Evolutionary conservation across 2,888 invertebrate genomes (phyloP), one percentile per base, ranked within the genome.

Genomic region (Hirudinaria manillensis): DNA sequence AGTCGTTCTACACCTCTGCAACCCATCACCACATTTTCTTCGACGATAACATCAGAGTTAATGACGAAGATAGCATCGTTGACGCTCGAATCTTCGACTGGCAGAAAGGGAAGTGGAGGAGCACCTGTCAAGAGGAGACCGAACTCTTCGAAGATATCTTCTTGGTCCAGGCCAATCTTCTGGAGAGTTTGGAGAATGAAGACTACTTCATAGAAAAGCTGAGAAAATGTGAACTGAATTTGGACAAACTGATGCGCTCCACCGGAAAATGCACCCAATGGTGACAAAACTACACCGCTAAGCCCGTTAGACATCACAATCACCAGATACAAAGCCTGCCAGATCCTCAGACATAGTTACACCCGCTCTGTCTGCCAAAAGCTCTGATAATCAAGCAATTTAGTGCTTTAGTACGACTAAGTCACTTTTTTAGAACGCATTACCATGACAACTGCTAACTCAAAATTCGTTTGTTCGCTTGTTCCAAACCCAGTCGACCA

Each of bases 1-100:
- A 4, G 32, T 13, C n/a, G 13, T n/a, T 34, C 13, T 7, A 34
- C 36, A 34, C 68, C n/a, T 24, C 36, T 29, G 27, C 73, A 1
- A 75, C 76, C 6, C 81, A 82, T 27, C 85, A 85, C 66, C 85
- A 85, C 76, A 84, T 85, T 65, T 80, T 85, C 76, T 85, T 85
- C 76, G 85, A 85, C 76, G 85, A 85, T 79, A 85, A 85, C 77
- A 81, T 83, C 74, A 79, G 85, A 45, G 79, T 82, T 6, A 80
- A 80, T 65, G 83, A 84, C 74, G 81, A 81, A 38, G 84, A 85
- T 78, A 84, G 83, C 76, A 84, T 85, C 68, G 82, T 84, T 6
- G 82, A 85, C 76, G 80, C 84, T 6, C 79, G 84, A 16, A 70
- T 82, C 75, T 81, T 83, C 72, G 79, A 81, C 73, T 71, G 77